Base-by-base conservation (phyloP, 2,888 invertebrate species). In the Helobdella robusta region DNA sequence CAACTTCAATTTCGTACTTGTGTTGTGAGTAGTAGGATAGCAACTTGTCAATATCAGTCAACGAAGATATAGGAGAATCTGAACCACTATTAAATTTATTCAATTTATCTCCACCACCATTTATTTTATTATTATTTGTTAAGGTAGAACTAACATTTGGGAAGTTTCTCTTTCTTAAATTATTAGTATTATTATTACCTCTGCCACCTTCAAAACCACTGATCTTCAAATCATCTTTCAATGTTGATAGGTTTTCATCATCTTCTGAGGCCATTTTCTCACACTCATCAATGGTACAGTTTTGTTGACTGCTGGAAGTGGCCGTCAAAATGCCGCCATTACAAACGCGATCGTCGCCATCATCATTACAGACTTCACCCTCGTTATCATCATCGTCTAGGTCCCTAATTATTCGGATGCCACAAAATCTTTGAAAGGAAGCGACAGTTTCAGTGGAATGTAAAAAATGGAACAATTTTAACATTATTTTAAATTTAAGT, bases 391-490 rank as follows among this genome's bases (percentile, higher is more conserved):
- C 44, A n/a, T 40, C 54, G 2, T 5, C 5, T 18, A 54, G 3
- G n/a, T n/a, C n/a, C n/a, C n/a, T n/a, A n/a, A n/a, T n/a, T n/a
- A n/a, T n/a, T 18, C 3, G n/a, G 25, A 60, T 40, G 5, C 60
- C 60, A 30, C 36, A 44, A 18, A 60, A 36, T 25, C 36, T 28
- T 44, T 60, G 60, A 34, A 60, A 60, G 18, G 23, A 18, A 20
- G 36, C 60, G 25, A 60, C 60, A 11, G 25, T 5, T 60, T 60
- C 11, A 15, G 60, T 23, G n/a, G 60, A 60, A 25, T 60, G 32
- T 25, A 60, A 25, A 60, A n/a, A 20, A 11, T 23, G 44, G 3
- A 60, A 23, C 23, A 60, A 6, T 18, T 60, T 44, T 15, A 4
- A 4, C 54, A 54, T 54, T n/a, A n/a, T n/a, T n/a, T n/a, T n/a